Evolutionary conservation across 2,888 invertebrate genomes (phyloP).

Genomic region (Pristionchus fissidentatus): DNA sequence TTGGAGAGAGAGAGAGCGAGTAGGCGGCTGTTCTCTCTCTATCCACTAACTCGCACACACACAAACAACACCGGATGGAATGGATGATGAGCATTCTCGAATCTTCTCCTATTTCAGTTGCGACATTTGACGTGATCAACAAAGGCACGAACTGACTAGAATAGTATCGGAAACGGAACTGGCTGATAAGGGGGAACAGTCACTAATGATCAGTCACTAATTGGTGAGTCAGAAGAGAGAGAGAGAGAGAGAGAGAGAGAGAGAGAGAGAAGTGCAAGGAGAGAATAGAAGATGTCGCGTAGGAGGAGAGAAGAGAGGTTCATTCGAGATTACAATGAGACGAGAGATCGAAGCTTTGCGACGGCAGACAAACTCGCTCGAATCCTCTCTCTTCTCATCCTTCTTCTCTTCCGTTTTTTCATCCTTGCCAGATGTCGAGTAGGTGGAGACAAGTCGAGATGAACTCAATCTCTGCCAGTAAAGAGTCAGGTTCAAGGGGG

Average conservation of each 20-base stretch:
- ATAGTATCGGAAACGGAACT: constrained; percentile 4
- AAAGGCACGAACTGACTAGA: neutral
- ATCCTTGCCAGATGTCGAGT: constrained; percentile 32
- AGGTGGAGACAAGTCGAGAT: neutral
- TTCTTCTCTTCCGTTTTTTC: constrained; percentile 18
- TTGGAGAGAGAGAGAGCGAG: neutral
- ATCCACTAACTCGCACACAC: constrained; percentile 17
- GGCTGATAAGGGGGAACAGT: neutral
- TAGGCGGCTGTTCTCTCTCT: constrained; percentile 48
- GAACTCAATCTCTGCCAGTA: constrained; percentile 22
- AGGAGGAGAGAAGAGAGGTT: constrained; percentile 17
- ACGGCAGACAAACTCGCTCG: too few relatives aligned
- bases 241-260: too few relatives aligned
- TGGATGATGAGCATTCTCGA: constrained; percentile 37
- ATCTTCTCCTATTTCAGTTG: neutral
- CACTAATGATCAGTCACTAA: neutral
- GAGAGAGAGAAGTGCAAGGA: too few relatives aligned
- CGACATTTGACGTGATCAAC: neutral
- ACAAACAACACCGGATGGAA: constrained; percentile 25
- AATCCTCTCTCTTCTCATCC: neutral
- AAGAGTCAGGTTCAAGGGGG: too few relatives aligned
- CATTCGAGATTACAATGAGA: constrained; percentile 42
- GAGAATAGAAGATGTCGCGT: constrained; percentile 9
- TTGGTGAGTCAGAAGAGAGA: constrained; percentile 18
- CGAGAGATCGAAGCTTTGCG: constrained; percentile 24